Evolutionary conservation across 2,113 vertebrate genomes (phyloP), one percentile per base, ranked within the genome.

Genomic region (Micronycteris hirsuta): DNA sequence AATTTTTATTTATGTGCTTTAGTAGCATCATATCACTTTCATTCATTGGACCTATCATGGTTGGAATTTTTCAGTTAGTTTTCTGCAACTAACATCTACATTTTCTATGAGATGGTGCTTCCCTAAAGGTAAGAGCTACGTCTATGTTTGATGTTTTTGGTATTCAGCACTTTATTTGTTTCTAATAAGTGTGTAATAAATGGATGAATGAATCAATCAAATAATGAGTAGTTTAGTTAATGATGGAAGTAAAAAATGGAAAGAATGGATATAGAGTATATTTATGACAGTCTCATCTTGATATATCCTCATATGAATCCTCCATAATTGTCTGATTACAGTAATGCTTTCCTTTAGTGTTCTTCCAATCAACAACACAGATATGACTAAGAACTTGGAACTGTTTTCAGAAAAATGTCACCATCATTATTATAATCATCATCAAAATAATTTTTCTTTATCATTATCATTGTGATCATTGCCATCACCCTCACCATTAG

Each of bases 401-500:
- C 5, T 87, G 0, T 20, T 52, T 49, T 74, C 20, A 70, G 14
- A 90, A 91, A 61, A 89, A 49, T 11, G 49, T 41, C 65, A 45
- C 9, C 10, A 68, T 76, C 28, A 67, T 74, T 26, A 93, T 86
- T 52, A 26, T 56, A 74, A 89, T 67, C 1, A 41, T 43, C 15
- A 68, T 43, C 36, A 84, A 91, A 92, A 33, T n/a, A 1, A 56
- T 52, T 70, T 76, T 45, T 82, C 54, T 81, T 65, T 22, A n/a
- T 41, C 31, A 33, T 73, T 33, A 58, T 80, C 45, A 12, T 41
- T 52, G 49, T 76, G 36, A 52, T 74, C 41, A 56, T 13, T 83
- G 63, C 14, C 54, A 56, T 54, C 56, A 68, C 71, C 31, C 56
- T 33, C 4, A 17, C 41, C 24, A 45, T 65, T 5, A 80, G 36